Conservation (phyloP, 1,140 invertebrate species). For the Leptinotarsa texana region DNA sequence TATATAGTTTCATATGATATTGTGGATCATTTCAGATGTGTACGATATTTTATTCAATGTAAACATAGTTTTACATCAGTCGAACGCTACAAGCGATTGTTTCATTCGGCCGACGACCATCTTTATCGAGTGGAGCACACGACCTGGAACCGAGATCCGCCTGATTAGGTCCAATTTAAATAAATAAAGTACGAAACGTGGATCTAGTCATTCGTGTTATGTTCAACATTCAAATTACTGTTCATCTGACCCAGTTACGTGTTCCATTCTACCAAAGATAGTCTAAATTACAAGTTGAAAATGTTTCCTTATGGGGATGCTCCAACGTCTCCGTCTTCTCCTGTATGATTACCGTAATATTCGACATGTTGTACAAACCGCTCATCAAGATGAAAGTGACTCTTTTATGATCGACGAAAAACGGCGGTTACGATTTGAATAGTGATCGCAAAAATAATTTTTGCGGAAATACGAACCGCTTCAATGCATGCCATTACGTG, state of each 20-base stretch:
- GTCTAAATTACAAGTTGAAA: constrained; percentile 5
- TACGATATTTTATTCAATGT: too few relatives aligned
- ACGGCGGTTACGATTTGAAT: not conserved
- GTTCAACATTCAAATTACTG: constrained; percentile 1
- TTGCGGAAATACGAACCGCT: not conserved
- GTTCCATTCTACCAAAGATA: not conserved
- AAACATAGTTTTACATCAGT: too few relatives aligned
- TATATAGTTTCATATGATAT: too few relatives aligned
- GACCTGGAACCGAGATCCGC: not conserved
- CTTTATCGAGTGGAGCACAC: not conserved
- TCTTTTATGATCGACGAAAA: not conserved
- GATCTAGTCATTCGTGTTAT: constrained; percentile 2
- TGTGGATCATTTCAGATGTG: too few relatives aligned
- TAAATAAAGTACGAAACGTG: not conserved
- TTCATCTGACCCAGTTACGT: constrained; percentile 5
- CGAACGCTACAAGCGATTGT: too few relatives aligned
- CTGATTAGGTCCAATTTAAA: constrained; percentile 5
- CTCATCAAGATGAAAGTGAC: constrained; percentile 5
- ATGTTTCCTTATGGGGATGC: constrained; percentile 2
- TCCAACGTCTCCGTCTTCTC: not conserved
- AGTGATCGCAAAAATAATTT: not conserved
- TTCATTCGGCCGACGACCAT: not conserved
- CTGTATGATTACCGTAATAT: not conserved
- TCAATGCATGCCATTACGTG: constrained; percentile 5
- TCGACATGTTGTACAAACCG: constrained; percentile 4